Percentiles rank a stretch among this genome's conserved stretches.
phyloP scores from a whole-genome alignment of 2,797 vertebrate species.

The Naso thynnoides region DNA sequence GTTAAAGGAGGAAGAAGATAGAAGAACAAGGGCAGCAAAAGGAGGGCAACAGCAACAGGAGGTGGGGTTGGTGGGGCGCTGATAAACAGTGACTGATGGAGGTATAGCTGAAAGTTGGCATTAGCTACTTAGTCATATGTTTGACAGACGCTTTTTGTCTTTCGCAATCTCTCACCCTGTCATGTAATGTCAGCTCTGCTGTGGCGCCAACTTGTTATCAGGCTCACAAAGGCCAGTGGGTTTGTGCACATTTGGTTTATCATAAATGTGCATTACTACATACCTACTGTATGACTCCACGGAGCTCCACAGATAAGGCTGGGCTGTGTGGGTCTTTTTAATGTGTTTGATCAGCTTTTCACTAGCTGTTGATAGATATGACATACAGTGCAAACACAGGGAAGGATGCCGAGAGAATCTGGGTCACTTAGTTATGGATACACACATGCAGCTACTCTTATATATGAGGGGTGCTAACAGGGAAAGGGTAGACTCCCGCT shows the following conservation, averaged over 20 bases:
- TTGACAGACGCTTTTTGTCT: conserved; percentile 66
- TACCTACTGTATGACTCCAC: conserved; percentile 58
- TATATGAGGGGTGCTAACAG: conserved; percentile 8
- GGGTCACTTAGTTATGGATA: conserved; percentile 3
- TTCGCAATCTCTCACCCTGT: conserved; percentile 59
- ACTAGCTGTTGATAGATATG: conserved; percentile 4
- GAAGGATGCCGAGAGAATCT: conserved; percentile 20
- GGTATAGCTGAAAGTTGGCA: conserved; percentile 33
- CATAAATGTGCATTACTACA: conserved; percentile 71
- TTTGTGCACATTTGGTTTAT: conserved; percentile 66
- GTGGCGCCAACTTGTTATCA: conserved; percentile 71
- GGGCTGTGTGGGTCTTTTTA: conserved; percentile 1
- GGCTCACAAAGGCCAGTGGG: conserved; percentile 45
- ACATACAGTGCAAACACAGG: conserved; percentile 15
- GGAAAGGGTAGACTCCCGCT: conserved; percentile 38
- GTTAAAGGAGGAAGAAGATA: conserved; percentile 26
- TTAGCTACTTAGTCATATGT: conserved; percentile 65
- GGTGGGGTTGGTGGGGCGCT: not conserved
- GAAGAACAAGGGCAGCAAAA: conserved; percentile 24
- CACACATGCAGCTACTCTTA: conserved; percentile 4
- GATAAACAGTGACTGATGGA: conserved; percentile 67
- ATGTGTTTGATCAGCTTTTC: conserved; percentile 40
- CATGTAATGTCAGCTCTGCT: conserved; percentile 56
- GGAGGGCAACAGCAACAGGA: conserved; percentile 10
- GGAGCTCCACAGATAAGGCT: conserved; percentile 51